phyloP scores from a whole-genome alignment of 2,113 vertebrate genomes.

The Antennarius striatus region DNA sequence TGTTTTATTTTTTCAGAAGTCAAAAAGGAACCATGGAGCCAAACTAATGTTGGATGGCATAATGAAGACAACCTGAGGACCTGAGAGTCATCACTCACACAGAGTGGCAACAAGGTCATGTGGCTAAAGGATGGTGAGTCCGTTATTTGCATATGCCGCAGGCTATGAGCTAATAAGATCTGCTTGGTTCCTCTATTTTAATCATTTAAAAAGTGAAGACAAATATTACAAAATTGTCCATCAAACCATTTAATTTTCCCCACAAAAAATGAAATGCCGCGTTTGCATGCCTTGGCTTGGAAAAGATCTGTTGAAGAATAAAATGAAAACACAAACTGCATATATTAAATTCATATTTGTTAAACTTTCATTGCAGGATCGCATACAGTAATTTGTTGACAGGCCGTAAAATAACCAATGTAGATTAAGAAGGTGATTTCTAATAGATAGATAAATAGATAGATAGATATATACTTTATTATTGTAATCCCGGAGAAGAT shows the following conservation, averaged over 20 bases:
- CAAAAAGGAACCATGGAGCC: constrained; percentile 18
- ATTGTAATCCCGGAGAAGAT: no score
- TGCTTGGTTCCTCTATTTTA: constrained; percentile 30
- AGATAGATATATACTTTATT: no score
- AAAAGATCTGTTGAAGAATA: no score
- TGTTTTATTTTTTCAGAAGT: constrained; percentile 62
- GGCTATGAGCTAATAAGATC: constrained; percentile 41
- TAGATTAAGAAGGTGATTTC: neutral
- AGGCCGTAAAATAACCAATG: constrained; percentile 12
- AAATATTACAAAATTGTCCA: constrained; percentile 41
- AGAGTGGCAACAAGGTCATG: constrained; percentile 54
- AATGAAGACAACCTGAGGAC: constrained; percentile 59
- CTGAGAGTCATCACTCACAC: constrained; percentile 41
- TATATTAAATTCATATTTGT: no score
- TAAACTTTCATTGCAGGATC: no score
- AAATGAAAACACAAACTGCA: no score
- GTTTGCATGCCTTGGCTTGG: no score
- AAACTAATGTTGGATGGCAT: constrained; percentile 38
- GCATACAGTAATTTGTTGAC: constrained; percentile 1
- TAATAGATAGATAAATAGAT: no score
- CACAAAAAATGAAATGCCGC: neutral
- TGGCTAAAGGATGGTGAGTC: constrained; percentile 56
- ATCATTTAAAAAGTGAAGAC: constrained; percentile 25
- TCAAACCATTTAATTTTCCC: constrained; percentile 19
- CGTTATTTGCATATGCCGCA: constrained; percentile 56